Base-by-base conservation (phyloP, 2,888 invertebrate genomes). In the Eledone cirrhosa region DNA sequence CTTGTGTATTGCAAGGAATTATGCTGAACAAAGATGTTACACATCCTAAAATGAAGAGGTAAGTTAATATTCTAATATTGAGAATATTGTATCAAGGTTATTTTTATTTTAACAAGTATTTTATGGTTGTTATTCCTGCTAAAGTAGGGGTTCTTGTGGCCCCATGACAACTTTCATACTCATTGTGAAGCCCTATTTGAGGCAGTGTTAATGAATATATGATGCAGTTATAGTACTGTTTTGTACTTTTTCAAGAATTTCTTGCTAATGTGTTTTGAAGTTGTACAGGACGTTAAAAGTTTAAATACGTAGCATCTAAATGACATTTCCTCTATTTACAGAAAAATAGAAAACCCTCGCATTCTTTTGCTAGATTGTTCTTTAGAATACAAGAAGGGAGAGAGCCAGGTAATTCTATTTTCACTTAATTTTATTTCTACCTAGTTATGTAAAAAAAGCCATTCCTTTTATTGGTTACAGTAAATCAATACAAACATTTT, bases 11-110 rank as follows among this genome's bases (percentile, higher is more conserved):
- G 53, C 94, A 93, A 84, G 99, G 99, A 65, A 95, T 99, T 22
- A 98, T 99, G 97, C 91, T 99, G 80, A 99, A 99, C 92, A 99
- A 99, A 92, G 99, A 99, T 90, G 97, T 99, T 0, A 97, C 97
- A 0, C 99, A 99, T 91, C 95, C 98, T 0, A 98, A 98, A 92
- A 99, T 99, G 99, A 93, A 93, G 85, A 94, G 92, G 89, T 90
- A 81, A 65, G 47, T 78, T 16, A 77, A 41, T 48, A 0, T 41
- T 41, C 41, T 41, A 11, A 41, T 19, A n/a, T n/a, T 29, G 22
- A 53, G 33, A 77, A 31, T 72, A n/a, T 31, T 41, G 79, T 31
- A 24, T n/a, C n/a, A n/a, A n/a, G n/a, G n/a, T n/a, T n/a, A n/a
- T n/a, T n/a, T n/a, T n/a, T n/a, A n/a, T n/a, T n/a, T n/a, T n/a